Percentiles rank a stretch among this genome's conserved stretches.
Conservation (phyloP, 2,113 vertebrate species). For the Charadrius vociferus region DNA sequence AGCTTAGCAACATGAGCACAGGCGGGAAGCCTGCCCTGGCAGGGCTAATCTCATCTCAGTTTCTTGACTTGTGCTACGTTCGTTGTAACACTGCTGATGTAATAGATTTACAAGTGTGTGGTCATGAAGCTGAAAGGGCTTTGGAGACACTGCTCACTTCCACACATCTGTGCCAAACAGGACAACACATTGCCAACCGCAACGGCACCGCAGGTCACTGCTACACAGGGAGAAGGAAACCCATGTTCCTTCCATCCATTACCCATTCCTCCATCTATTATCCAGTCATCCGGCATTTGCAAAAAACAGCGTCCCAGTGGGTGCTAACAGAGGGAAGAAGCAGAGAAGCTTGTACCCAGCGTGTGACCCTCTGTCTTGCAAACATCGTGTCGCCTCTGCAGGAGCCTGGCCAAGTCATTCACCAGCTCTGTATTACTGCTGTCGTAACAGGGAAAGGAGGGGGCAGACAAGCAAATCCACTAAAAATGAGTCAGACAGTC, state of each 20-base stretch:
- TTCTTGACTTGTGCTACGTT: background rate
- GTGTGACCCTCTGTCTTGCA: background rate
- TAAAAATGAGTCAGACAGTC: background rate
- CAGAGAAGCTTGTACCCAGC: background rate
- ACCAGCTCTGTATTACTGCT: background rate
- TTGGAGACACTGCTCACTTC: background rate
- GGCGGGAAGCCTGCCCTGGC: background rate
- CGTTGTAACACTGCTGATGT: background rate
- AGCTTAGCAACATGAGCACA: background rate
- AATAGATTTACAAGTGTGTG: background rate
- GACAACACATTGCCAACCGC: accelerated
- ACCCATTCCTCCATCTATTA: background rate
- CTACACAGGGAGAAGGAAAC: background rate
- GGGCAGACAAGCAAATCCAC: background rate
- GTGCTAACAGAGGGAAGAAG: background rate
- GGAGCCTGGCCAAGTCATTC: background rate
- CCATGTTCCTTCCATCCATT: background rate
- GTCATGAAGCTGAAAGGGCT: background rate
- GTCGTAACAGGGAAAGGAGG: background rate
- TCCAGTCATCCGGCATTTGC: background rate
- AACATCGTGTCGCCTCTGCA: accelerated
- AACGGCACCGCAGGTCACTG: background rate
- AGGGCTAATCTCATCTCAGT: background rate
- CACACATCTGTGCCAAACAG: background rate
- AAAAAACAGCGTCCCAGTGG: background rate